Conservation (phyloP, 2,888 invertebrate species). For the Sympetrum striolatum region DNA sequence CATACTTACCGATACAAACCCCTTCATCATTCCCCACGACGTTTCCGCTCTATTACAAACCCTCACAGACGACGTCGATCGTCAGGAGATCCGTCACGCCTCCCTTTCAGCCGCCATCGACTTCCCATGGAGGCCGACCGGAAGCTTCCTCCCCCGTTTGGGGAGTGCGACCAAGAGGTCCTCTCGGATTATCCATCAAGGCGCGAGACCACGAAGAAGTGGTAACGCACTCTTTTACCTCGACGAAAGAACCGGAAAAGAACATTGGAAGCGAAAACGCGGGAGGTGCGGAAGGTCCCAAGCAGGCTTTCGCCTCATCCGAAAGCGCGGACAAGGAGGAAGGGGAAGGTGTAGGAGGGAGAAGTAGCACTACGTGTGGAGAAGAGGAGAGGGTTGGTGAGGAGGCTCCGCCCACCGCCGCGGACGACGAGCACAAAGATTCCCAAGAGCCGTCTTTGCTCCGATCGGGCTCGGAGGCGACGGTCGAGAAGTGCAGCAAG, state of each 20-base stretch:
- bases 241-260: background rate
- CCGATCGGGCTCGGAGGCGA: background rate
- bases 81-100: slow-evolving; percentile 50
- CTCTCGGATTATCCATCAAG: background rate
- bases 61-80: slow-evolving; percentile 48
- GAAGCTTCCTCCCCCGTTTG: slow-evolving; percentile 14
- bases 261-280: background rate
- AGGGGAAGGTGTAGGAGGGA: background rate
- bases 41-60: slow-evolving; percentile 49
- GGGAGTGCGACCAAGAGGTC: background rate
- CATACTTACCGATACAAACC: slow-evolving; percentile 59
- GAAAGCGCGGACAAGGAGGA: background rate
- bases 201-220: background rate
- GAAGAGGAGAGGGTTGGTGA: slow-evolving; percentile 54
- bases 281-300: background rate
- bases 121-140: background rate
- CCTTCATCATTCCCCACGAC: slow-evolving; percentile 53
- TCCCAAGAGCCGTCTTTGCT: background rate
- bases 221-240: background rate
- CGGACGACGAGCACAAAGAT: background rate
- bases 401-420: slow-evolving; percentile 46
- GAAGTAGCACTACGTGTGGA: slow-evolving; percentile 45
- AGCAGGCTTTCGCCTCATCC: background rate
- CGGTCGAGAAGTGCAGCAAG: background rate
- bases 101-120: slow-evolving; percentile 48